A percentile compares a stretch with the other conserved stretches of the same genome.
Conservation (phyloP, 1,140 invertebrate species). For the Scaptodrosophila lebanonensis region DNA sequence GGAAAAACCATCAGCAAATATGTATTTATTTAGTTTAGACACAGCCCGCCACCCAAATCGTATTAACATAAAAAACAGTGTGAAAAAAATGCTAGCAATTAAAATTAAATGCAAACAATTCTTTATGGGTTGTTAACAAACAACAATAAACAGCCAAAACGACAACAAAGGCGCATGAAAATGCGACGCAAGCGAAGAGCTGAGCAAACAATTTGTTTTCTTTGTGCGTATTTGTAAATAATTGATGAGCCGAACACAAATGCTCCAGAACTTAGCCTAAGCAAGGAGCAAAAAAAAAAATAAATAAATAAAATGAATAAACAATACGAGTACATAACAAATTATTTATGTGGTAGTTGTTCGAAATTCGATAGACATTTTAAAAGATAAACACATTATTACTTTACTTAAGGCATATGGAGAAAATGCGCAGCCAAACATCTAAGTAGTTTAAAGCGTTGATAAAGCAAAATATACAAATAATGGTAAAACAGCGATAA, state of each 20-base stretch:
- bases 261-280: too few species aligned
- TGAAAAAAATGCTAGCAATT: constrained; percentile 38
- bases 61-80: constrained; percentile 18
- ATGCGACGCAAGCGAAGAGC: too few species aligned
- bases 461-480: constrained; percentile 34
- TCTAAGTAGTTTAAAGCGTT: constrained; percentile 35
- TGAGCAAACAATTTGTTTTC: constrained; percentile 20
- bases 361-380: constrained; percentile 34
- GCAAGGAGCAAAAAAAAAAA: constrained; percentile 39
- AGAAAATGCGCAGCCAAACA: constrained; percentile 41
- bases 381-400: constrained; percentile 15
- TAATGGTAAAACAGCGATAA: constrained; percentile 8
- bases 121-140: neutral
- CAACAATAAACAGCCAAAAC: neutral
- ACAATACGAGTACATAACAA: too few species aligned
- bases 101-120: too few species aligned
- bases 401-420: constrained; percentile 31
- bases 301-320: constrained; percentile 17
- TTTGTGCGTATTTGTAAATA: constrained; percentile 61
- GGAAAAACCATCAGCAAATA: too few species aligned
- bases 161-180: neutral
- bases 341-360: constrained; percentile 45
- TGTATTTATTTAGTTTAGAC: constrained; percentile 67
- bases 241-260: constrained; percentile 41
- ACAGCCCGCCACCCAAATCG: constrained; percentile 23